phyloP scores from a whole-genome alignment of 2,888 invertebrate species.

The Venusia cambrica region DNA sequence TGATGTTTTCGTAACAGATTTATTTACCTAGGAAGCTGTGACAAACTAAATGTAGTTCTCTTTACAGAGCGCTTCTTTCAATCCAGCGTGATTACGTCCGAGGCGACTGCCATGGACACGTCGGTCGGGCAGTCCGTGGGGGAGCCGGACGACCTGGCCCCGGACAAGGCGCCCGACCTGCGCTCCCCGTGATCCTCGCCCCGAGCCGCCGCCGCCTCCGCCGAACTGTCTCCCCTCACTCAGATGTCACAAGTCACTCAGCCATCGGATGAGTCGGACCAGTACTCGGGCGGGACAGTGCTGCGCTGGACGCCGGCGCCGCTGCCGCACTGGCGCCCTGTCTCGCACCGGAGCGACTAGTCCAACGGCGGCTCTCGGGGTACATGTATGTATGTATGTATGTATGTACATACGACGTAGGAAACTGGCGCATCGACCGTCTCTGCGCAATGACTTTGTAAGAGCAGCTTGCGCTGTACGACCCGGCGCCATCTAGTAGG shows the following conservation, averaged over 20 bases:
- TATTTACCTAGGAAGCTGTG: constrained; percentile 14
- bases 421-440: constrained; percentile 49
- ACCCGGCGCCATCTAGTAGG: constrained; percentile 40
- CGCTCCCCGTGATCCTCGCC: constrained; percentile 67
- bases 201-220: constrained; percentile 38
- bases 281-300: constrained; percentile 33
- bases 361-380: constrained; percentile 26
- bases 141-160: constrained; percentile 65
- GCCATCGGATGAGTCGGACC: constrained; percentile 19
- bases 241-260: constrained; percentile 17
- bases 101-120: constrained; percentile 80
- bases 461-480: constrained; percentile 35
- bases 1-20: constrained; percentile 1
- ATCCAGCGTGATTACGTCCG: constrained; percentile 80
- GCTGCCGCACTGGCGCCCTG: constrained; percentile 73
- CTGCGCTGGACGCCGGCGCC: constrained; percentile 73
- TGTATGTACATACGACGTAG: too few species aligned
- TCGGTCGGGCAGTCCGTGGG: constrained; percentile 49
- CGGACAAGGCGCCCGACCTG: constrained; percentile 70
- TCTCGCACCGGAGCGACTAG: constrained; percentile 55
- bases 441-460: constrained; percentile 50
- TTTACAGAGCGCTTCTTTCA: constrained; percentile 83
- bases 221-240: constrained; percentile 28
- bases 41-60: constrained; percentile 32
- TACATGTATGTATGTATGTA: constrained; percentile 65